These are phyloP conservation scores for Anguilla marmorata DNA, from an alignment of 2,797 vertebrate species.

Conservation along the genomic window DNA sequence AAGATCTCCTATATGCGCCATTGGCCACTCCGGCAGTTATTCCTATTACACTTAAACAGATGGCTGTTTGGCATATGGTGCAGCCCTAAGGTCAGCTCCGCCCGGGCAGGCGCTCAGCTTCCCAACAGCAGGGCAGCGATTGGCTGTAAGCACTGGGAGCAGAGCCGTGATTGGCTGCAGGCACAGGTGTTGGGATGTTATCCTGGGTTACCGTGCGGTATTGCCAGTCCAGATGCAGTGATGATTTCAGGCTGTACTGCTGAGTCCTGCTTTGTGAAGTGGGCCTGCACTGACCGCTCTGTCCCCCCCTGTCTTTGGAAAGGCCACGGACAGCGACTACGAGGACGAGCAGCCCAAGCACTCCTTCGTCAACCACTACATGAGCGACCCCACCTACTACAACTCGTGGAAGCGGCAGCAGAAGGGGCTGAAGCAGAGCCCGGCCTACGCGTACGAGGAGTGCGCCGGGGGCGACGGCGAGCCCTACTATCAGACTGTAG, in stretches of 20 bases:
- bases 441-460: conserved; percentile 82
- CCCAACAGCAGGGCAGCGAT: background rate
- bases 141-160: background rate
- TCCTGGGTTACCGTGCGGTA: background rate
- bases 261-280: background rate
- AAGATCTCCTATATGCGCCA: too few relatives aligned
- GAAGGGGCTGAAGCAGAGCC: conserved; percentile 77
- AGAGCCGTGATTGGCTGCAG: background rate
- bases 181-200: background rate
- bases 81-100: background rate
- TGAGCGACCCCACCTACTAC: conserved; percentile 96
- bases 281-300: background rate
- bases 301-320: background rate
- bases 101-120: background rate
- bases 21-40: too few relatives aligned
- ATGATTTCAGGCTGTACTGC: too few relatives aligned
- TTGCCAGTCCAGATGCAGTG: background rate
- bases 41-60: too few relatives aligned
- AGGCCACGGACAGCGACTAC: conserved; percentile 90
- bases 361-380: conserved; percentile 98
- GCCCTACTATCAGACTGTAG: conserved; percentile 89
- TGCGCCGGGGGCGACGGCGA: conserved; percentile 78
- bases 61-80: background rate
- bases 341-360: conserved; percentile 91
- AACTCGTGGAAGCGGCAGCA: conserved; percentile 95